A percentile compares a stretch with the other conserved stretches of the same genome.
Evolutionary conservation across 1,140 invertebrate genomes (phyloP).

Genomic region (Epicauta chinensis): DNA sequence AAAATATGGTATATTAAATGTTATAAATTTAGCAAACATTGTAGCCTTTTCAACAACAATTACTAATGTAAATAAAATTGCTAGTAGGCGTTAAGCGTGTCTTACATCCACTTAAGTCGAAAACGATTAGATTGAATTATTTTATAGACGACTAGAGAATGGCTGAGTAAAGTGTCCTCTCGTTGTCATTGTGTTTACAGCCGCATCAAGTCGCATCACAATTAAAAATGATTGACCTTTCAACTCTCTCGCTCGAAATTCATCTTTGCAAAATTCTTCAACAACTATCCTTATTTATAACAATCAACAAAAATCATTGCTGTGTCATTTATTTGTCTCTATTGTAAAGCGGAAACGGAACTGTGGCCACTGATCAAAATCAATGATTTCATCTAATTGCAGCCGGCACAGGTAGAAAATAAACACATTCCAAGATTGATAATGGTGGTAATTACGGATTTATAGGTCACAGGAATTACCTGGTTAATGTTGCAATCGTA

Average conservation of each 20-base stretch:
- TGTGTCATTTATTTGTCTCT: neutral
- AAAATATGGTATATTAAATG: too few relatives aligned
- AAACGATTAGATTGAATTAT: slow-evolving; percentile 20
- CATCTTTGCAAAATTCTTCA: neutral
- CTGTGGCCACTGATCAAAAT: slow-evolving; percentile 19
- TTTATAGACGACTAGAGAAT: slow-evolving; percentile 15
- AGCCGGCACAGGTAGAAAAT: slow-evolving; percentile 1
- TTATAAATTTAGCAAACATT: too few relatives aligned
- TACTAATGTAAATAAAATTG: neutral
- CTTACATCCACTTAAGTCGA: slow-evolving; percentile 19
- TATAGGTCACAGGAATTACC: slow-evolving; percentile 29
- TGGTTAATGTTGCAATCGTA: slow-evolving; percentile 54
- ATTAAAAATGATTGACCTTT: slow-evolving; percentile 20
- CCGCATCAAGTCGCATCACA: slow-evolving; percentile 14
- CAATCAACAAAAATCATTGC: neutral
- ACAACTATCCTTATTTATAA: neutral
- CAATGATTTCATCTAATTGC: slow-evolving; percentile 11
- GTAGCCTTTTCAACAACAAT: too few relatives aligned
- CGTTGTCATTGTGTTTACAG: slow-evolving; percentile 17
- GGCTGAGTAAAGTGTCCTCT: slow-evolving; percentile 18
- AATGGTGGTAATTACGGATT: neutral
- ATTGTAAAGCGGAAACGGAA: slow-evolving; percentile 22
- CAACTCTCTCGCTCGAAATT: slow-evolving; percentile 13
- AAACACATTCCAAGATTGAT: neutral
- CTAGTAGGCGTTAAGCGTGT: slow-evolving; percentile 23